phyloP scores from a whole-genome alignment of 2,888 invertebrate species.

The Nomada flava region DNA sequence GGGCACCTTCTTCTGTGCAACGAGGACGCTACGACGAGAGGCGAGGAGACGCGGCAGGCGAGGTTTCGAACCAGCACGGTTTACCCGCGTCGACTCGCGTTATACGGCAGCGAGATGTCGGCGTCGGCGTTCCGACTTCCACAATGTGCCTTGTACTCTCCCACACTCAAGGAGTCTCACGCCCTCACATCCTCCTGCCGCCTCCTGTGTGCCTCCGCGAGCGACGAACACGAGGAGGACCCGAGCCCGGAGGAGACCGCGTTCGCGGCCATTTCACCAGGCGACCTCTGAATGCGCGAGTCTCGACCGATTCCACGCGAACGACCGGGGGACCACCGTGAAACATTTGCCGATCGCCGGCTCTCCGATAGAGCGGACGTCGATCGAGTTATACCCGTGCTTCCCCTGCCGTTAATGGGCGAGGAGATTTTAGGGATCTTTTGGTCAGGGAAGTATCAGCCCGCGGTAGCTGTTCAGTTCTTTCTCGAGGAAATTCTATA shows the following conservation, averaged over 20 bases:
- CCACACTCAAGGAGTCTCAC: slow-evolving; percentile 84
- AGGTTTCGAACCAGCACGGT: too few relatives aligned
- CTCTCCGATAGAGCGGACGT: background rate
- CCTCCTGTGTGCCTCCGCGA: slow-evolving; percentile 46
- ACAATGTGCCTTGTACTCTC: slow-evolving; percentile 83
- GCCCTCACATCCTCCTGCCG: slow-evolving; percentile 83
- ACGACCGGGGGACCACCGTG: slow-evolving; percentile 41
- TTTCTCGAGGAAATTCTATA: too few relatives aligned
- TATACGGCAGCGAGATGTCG: slow-evolving; percentile 57
- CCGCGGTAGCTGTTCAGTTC: too few relatives aligned
- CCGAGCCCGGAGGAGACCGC: slow-evolving; percentile 50
- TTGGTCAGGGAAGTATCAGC: background rate
- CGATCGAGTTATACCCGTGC: background rate
- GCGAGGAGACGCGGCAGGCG: background rate
- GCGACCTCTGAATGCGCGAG: slow-evolving; percentile 62
- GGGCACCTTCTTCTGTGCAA: slow-evolving; percentile 1
- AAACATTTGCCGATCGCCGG: slow-evolving; percentile 43
- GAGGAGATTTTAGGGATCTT: background rate
- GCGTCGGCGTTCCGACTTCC: slow-evolving; percentile 75
- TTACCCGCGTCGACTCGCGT: background rate
- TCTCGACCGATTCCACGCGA: slow-evolving; percentile 33
- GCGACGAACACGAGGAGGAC: slow-evolving; percentile 65
- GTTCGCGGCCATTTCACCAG: slow-evolving; percentile 71
- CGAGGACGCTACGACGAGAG: slow-evolving; percentile 24
- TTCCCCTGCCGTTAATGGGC: background rate